Percentiles rank a stretch among this genome's conserved stretches.
Evolutionary conservation across 2,797 vertebrate genomes (phyloP).

Genomic region (Gila robusta): DNA sequence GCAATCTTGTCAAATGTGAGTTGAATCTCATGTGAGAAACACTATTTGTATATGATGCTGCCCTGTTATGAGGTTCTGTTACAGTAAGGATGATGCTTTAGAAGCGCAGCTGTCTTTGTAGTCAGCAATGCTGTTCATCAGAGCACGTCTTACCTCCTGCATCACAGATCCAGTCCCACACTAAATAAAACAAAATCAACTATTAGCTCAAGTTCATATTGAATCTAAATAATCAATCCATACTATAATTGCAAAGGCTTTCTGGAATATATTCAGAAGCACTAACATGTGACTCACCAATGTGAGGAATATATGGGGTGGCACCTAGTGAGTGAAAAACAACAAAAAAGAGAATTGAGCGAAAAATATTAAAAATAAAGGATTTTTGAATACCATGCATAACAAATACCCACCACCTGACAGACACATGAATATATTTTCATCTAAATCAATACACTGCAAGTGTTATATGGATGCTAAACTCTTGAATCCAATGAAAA

Average conservation of each 20-base stretch:
- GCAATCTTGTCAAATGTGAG: too few species aligned
- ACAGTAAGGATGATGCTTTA: not conserved
- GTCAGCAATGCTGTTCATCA: not conserved
- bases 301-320: conserved; percentile 78
- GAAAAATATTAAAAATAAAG: not conserved
- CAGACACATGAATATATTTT: not conserved
- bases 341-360: not conserved
- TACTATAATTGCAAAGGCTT: not conserved
- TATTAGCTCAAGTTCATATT: not conserved
- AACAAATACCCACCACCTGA: not conserved
- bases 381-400: not conserved
- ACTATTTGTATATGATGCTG: not conserved
- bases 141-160: conserved; percentile 74
- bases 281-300: conserved; percentile 66
- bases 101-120: not conserved
- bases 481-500: not conserved
- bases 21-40: not conserved
- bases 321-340: conserved; percentile 69
- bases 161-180: conserved; percentile 83
- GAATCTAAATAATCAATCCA: not conserved
- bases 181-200: conserved; percentile 65
- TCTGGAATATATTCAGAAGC: conserved; percentile 11
- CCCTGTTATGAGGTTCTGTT: not conserved
- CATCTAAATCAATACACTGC: not conserved
- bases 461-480: not conserved